phyloP scores from a whole-genome alignment of 1,140 invertebrate genomes.

The Apis florea region DNA sequence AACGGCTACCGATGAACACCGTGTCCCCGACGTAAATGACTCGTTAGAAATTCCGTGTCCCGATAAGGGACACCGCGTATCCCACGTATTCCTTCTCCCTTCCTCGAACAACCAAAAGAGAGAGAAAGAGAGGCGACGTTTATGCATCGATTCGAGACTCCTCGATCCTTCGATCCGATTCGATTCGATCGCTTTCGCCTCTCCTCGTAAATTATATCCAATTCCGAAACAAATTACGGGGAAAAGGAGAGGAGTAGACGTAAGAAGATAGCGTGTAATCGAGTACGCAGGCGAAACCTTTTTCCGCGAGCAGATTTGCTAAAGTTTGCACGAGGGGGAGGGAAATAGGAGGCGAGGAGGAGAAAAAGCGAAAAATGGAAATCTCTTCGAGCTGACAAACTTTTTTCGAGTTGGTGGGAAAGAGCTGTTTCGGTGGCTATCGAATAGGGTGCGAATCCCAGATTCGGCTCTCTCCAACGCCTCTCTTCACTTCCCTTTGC shows the following conservation, averaged over 20 bases:
- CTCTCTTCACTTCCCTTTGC: background rate
- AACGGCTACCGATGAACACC: constrained; percentile 49
- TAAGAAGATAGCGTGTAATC: background rate
- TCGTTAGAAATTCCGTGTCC: constrained; percentile 48
- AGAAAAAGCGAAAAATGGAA: constrained; percentile 1
- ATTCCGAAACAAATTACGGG: background rate
- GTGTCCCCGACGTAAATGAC: constrained; percentile 50
- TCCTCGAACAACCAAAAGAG: background rate
- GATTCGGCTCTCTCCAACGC: background rate
- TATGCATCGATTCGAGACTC: background rate
- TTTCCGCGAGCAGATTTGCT: background rate
- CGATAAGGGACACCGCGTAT: constrained; percentile 44
- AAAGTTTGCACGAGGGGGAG: background rate
- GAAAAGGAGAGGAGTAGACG: no score
- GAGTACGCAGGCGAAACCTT: background rate
- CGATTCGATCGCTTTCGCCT: background rate
- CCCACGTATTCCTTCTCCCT: background rate
- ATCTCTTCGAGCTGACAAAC: background rate
- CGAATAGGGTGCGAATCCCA: background rate
- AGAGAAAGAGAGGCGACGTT: background rate
- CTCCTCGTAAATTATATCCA: background rate
- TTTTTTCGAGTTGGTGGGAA: background rate
- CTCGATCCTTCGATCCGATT: no score
- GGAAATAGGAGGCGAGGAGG: no score
- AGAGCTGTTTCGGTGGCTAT: constrained; percentile 8